A percentile compares a stretch with the other conserved stretches of the same genome.
Evolutionary conservation across 1,140 invertebrate species (phyloP).

Genomic region (Pantala flavescens): DNA sequence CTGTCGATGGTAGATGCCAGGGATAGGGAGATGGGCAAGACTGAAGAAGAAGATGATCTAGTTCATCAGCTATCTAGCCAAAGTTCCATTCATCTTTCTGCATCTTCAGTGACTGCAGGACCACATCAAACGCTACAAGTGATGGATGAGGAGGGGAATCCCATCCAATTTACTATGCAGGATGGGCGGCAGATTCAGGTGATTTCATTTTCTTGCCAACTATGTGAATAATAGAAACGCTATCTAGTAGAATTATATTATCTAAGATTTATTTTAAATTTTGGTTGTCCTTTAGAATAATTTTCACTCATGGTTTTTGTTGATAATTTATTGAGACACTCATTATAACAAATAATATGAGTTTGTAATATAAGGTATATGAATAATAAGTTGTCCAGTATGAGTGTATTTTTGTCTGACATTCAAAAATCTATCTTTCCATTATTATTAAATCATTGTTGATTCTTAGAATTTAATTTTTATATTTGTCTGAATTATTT

Average conservation of each 20-base stretch:
- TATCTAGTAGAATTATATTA: not conserved
- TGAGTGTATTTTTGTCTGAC: too few species aligned
- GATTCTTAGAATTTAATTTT: too few species aligned
- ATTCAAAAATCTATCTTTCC: too few species aligned
- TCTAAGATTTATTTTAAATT: too few species aligned
- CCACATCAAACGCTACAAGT: conserved; percentile 34
- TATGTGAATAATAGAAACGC: not conserved
- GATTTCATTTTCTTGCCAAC: not conserved
- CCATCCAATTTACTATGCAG: conserved; percentile 52
- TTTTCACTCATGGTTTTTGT: too few species aligned
- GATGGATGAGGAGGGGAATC: conserved; percentile 54
- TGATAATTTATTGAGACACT: too few species aligned
- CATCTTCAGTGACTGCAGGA: not conserved
- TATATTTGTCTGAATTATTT: too few species aligned
- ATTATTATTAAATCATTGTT: too few species aligned
- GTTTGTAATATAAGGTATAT: too few species aligned
- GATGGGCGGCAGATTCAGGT: conserved; percentile 47
- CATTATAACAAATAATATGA: too few species aligned
- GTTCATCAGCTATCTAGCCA: conserved; percentile 24
- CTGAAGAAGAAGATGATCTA: conserved; percentile 26
- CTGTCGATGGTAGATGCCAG: conserved; percentile 14
- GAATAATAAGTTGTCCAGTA: too few species aligned
- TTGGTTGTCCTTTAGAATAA: too few species aligned
- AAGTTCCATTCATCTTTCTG: conserved; percentile 15
- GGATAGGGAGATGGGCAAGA: conserved; percentile 24